These are phyloP conservation scores for Macquaria ambigua DNA, from an alignment of 2,113 vertebrate species.

Conservation along the genomic window DNA sequence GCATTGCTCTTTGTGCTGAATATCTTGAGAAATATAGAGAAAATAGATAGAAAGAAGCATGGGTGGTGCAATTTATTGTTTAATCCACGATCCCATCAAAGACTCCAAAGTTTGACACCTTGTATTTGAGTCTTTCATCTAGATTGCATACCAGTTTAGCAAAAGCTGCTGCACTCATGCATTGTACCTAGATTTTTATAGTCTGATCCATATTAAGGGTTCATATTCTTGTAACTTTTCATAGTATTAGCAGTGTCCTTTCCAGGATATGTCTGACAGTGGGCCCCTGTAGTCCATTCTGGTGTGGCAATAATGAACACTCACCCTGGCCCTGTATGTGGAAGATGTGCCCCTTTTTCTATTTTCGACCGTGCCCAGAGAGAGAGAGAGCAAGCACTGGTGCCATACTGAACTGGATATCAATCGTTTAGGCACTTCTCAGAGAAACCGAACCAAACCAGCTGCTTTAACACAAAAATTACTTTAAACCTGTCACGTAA, in stretches of 20 bases:
- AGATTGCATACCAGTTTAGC: background rate
- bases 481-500: conserved; percentile 32
- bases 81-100: background rate
- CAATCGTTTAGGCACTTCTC: background rate
- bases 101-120: background rate
- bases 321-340: background rate
- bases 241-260: background rate
- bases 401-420: background rate
- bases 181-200: background rate
- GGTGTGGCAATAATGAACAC: background rate
- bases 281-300: background rate
- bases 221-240: background rate
- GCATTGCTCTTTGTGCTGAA: background rate
- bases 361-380: background rate
- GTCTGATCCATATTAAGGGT: background rate
- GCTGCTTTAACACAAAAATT: conserved; percentile 9
- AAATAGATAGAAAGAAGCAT: background rate
- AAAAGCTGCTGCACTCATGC: background rate
- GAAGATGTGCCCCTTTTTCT: background rate
- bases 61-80: background rate
- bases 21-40: background rate
- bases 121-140: background rate
- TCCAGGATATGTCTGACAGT: background rate
- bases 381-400: background rate
- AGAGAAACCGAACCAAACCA: conserved; percentile 24